A percentile compares a stretch with the other conserved stretches of the same genome.
Conservation (phyloP, 2,888 invertebrate genomes). For the Papilio gigon region DNA sequence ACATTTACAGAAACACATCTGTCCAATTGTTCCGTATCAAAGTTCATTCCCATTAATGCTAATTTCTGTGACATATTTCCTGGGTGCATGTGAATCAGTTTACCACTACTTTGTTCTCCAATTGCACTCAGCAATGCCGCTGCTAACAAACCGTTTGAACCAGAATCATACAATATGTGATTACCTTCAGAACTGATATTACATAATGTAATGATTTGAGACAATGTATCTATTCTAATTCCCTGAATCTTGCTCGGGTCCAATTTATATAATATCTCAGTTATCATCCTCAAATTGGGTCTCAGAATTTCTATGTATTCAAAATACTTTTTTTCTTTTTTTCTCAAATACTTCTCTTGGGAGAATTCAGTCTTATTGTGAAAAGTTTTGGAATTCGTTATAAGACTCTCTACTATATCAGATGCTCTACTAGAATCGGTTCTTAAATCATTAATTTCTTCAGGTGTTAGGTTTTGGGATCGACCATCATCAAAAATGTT, state of each 20-base stretch:
- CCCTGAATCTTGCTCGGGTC: conserved; percentile 89
- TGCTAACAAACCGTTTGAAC: conserved; percentile 91
- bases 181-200: conserved; percentile 90
- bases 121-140: conserved; percentile 92
- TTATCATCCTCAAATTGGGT: conserved; percentile 91
- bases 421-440: conserved; percentile 89
- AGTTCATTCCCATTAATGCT: conserved; percentile 90
- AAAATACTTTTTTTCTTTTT: conserved; percentile 97
- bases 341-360: conserved; percentile 96
- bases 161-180: conserved; percentile 93
- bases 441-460: conserved; percentile 91
- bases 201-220: conserved; percentile 91
- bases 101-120: conserved; percentile 84
- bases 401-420: conserved; percentile 92
- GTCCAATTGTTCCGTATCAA: conserved; percentile 85
- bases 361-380: conserved; percentile 94
- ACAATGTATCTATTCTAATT: conserved; percentile 92
- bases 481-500: conserved; percentile 89
- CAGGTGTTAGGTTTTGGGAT: conserved; percentile 91
- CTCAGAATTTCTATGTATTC: conserved; percentile 90
- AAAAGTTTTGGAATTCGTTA: conserved; percentile 96
- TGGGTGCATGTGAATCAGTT: conserved; percentile 89
- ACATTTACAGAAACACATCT: conserved; percentile 89
- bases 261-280: conserved; percentile 92
- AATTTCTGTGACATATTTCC: conserved; percentile 91